Base-by-base conservation (phyloP, 2,888 invertebrate genomes). In the Sepioteuthis lessoniana region DNA sequence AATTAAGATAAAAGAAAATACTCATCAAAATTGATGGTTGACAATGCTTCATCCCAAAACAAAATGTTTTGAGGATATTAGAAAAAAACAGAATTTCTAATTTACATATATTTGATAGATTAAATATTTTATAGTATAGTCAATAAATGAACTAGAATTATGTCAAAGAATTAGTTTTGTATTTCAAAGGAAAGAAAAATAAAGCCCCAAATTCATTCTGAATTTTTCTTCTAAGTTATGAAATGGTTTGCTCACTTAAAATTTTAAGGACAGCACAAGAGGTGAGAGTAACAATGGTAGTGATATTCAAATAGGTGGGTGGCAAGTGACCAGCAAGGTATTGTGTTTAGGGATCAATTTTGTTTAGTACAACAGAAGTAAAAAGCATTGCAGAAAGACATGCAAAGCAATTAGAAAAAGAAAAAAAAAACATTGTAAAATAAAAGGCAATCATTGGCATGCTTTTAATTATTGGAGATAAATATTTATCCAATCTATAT, bases 311-410 rank as follows among this genome's bases (percentile, higher is more conserved):
- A n/a, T 76, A 76, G 76, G 76, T 76, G 76, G 76, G n/a, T 76
- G 76, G 76, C 76, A 76, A 76, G 76, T 76, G 76, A 76, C n/a
- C 76, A 76, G n/a, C 76, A 76, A 76, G 76, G n/a, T n/a, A 76
- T n/a, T 76, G n/a, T n/a, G 76, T n/a, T n/a, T 10, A 35, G n/a
- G n/a, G 35, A 76, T n/a, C 16, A n/a, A 76, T 10, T n/a, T 76
- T 4, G n/a, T n/a, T n/a, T n/a, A 76, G 76, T 76, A n/a, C n/a
- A 76, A 13, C 13, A 76, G n/a, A n/a, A 31, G n/a, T 76, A 13
- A 76, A 31, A 60, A 76, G 76, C 13, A n/a, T 76, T 76, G n/a
- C 16, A n/a, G 16, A 76, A 55, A 5, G 21, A 76, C 76, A 76
- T 76, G 76, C 76, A 76, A 35, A 76, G 76, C 76, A 35, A 28